Percentiles rank a stretch among this genome's conserved stretches.
phyloP scores from a whole-genome alignment of 2,113 vertebrate species.

The Halcyon senegalensis region DNA sequence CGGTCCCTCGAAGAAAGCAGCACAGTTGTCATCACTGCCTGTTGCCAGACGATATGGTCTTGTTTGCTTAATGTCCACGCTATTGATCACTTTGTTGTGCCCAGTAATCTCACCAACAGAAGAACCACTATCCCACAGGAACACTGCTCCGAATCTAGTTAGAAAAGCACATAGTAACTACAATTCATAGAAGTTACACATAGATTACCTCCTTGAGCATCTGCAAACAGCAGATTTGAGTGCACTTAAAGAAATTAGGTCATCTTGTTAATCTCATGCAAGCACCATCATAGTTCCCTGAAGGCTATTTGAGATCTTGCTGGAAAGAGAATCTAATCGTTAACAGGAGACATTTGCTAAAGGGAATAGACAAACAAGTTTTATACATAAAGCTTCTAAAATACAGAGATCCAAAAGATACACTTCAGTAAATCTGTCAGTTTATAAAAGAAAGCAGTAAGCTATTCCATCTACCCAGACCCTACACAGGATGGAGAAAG shows the following conservation, averaged over 20 bases:
- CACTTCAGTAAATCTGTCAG: not conserved
- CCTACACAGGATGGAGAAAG: not conserved
- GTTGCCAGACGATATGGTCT: slow-evolving; percentile 89
- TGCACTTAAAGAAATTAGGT: slow-evolving; percentile 50
- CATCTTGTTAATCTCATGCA: slow-evolving; percentile 41
- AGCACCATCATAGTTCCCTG: not conserved
- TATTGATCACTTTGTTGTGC: slow-evolving; percentile 93
- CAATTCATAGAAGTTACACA: not conserved
- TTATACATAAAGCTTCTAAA: not conserved
- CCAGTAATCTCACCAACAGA: slow-evolving; percentile 90
- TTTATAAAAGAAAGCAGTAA: not conserved
- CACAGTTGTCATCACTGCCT: slow-evolving; percentile 87
- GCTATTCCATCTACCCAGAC: not conserved
- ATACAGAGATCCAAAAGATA: not conserved
- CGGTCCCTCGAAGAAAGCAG: slow-evolving; percentile 90
- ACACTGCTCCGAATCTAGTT: slow-evolving; percentile 89
- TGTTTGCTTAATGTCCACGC: slow-evolving; percentile 90
- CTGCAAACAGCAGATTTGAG: not conserved
- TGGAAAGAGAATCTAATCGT: not conserved
- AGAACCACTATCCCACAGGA: slow-evolving; percentile 94
- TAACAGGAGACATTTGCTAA: not conserved
- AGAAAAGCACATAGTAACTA: not conserved
- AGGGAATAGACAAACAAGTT: not conserved
- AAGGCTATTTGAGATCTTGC: not conserved
- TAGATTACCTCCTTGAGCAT: not conserved